These are phyloP conservation scores for Hippocampus guttulatus DNA, from an alignment of 2,113 vertebrate species.

Conservation along the genomic window DNA sequence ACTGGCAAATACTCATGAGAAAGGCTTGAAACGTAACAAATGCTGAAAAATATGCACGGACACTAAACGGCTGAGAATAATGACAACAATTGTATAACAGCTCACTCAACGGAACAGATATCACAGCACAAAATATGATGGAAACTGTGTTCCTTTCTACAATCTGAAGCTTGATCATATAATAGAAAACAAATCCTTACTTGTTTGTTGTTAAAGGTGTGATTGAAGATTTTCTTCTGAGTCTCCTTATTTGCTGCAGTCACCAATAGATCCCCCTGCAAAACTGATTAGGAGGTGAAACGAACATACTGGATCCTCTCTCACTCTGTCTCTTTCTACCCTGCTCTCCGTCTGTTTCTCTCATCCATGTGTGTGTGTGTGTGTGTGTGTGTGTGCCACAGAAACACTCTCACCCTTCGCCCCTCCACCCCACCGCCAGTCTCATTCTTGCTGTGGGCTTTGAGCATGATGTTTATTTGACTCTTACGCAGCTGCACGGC, in stretches of 20 bases:
- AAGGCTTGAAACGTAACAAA: background rate
- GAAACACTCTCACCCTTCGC: constrained; percentile 39
- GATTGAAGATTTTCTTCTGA: constrained; percentile 29
- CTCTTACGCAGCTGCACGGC: constrained; percentile 33
- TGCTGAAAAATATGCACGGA: background rate
- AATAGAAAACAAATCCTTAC: constrained; percentile 43
- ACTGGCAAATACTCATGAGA: background rate
- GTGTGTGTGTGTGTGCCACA: constrained; percentile 22
- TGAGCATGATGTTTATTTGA: constrained; percentile 50
- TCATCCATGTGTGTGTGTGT: background rate
- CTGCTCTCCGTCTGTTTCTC: constrained; percentile 36
- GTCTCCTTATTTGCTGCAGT: constrained; percentile 51
- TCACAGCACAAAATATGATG: background rate
- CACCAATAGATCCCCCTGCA: constrained; percentile 54
- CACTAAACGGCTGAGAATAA: background rate
- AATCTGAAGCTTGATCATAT: too few species aligned
- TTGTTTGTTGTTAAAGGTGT: constrained; percentile 36
- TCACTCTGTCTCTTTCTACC: constrained; percentile 19
- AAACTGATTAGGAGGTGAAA: constrained; percentile 68
- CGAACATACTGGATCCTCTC: constrained; percentile 47
- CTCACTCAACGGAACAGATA: background rate
- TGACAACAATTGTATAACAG: background rate
- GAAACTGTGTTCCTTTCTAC: background rate
- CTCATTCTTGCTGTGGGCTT: constrained; percentile 47
- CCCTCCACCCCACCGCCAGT: constrained; percentile 15